Evolutionary conservation across 2,113 vertebrate species (phyloP).

Genomic region (Periophthalmus modestus): DNA sequence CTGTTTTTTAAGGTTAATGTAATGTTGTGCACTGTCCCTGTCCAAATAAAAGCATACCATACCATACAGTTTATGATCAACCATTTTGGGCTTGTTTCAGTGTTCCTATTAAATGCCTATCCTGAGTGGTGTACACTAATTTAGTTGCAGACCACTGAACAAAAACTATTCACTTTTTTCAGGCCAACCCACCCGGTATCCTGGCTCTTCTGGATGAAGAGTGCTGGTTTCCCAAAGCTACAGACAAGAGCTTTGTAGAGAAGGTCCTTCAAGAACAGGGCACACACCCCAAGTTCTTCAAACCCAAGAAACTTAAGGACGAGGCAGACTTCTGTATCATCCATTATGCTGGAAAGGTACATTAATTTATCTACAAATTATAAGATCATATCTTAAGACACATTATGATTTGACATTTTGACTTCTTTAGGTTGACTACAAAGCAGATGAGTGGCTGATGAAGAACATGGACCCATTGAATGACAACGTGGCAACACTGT

Average conservation of each 20-base stretch:
- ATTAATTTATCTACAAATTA: background rate
- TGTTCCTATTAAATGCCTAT: background rate
- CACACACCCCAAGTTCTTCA: conserved; percentile 93
- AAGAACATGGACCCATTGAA: conserved; percentile 99
- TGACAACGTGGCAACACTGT: conserved; percentile 91
- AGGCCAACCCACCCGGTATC: conserved; percentile 96
- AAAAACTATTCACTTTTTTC: conserved; percentile 1
- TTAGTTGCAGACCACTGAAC: background rate
- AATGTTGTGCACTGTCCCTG: too few species aligned
- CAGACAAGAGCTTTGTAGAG: conserved; percentile 97
- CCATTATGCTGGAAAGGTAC: conserved; percentile 98
- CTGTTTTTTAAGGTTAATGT: too few species aligned
- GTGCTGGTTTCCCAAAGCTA: conserved; percentile 99
- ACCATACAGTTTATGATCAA: background rate
- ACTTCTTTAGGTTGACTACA: conserved; percentile 90
- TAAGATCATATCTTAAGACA: background rate
- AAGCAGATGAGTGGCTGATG: conserved; percentile 97
- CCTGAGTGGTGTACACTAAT: background rate
- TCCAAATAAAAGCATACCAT: too few species aligned
- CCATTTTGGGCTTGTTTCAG: background rate
- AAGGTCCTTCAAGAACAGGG: conserved; percentile 97
- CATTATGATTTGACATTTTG: background rate
- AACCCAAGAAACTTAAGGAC: conserved; percentile 97
- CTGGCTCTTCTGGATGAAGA: conserved; percentile 95
- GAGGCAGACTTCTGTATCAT: conserved; percentile 97